phyloP scores from a whole-genome alignment of 2,113 vertebrate genomes.

The Lichenostomus cassidix region DNA sequence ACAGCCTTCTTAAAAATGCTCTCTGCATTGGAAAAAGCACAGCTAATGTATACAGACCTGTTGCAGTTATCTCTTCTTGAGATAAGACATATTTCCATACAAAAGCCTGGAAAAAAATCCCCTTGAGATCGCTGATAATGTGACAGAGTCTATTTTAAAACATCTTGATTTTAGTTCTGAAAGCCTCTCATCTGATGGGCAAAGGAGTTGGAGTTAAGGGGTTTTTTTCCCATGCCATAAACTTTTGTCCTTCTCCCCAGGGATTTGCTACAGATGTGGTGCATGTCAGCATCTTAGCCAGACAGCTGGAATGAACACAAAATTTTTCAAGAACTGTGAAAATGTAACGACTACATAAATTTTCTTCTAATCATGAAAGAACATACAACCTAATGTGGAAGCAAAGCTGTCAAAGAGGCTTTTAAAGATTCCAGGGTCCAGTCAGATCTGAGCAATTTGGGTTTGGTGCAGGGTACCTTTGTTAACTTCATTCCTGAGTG shows the following conservation, averaged over 20 bases:
- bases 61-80: conserved; percentile 4
- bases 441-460: neutral
- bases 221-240: neutral
- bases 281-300: neutral
- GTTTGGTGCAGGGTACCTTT: neutral
- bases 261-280: neutral
- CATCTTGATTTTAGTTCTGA: conserved; percentile 16
- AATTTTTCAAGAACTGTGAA: neutral
- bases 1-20: neutral
- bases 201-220: neutral
- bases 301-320: neutral
- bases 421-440: neutral
- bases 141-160: conserved; percentile 21
- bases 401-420: neutral
- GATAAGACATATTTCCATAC: conserved; percentile 36
- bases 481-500: neutral
- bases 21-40: neutral
- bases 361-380: neutral
- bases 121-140: neutral
- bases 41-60: neutral
- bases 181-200: neutral
- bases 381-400: neutral
- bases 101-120: conserved; percentile 10
- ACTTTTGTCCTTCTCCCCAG: neutral
- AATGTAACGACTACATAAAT: neutral